Base-by-base conservation (phyloP, 2,888 invertebrate species). In the Lysandra coridon region DNA sequence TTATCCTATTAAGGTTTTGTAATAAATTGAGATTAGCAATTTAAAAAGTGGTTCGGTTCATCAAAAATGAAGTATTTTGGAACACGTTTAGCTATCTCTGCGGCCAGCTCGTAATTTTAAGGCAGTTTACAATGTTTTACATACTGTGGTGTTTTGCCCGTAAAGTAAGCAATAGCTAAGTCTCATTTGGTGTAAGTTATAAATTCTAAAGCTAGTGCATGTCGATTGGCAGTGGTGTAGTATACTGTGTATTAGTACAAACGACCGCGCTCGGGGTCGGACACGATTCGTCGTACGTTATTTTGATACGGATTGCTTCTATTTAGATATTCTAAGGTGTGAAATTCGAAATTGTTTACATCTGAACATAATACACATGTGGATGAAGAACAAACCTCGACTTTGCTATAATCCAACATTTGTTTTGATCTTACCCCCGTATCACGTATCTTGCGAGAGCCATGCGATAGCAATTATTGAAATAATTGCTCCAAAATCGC, bases 181-280 rank as follows among this genome's bases (percentile, higher is more conserved):
- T 87, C 86, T 86, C 84, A 84, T 86, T 87, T 83, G 80, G 78
- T 81, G 81, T 92, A 91, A 91, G 90, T 92, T 89, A 86, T 82
- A 83, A 86, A 86, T 87, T 88, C 84, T 84, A 87, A 88, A 88
- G 86, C 83, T 86, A 86, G 83, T 87, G 83, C 85, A 86, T 87
- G 64, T 79, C 85, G 84, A 86, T 87, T 88, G 87, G 86, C 85
- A 86, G 84, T 83, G 84, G 88, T 81, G 89, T 89, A n/a, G n/a
- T n/a, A n/a, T 89, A 88, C 90, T 92, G 90, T 92, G 92, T 91
- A 92, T 93, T 91, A 93, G 93, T 93, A 93, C 93, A 93, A 93
- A 93, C 88, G 89, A 88, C 88, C 88, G 85, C 86, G 23, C 76
- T 75, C 49, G 23, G 76, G 44, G 76, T 76, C 49, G 33, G 33